These are phyloP conservation scores for Cryptus armator DNA, from an alignment of 2,888 invertebrate species.

Conservation along the genomic window DNA sequence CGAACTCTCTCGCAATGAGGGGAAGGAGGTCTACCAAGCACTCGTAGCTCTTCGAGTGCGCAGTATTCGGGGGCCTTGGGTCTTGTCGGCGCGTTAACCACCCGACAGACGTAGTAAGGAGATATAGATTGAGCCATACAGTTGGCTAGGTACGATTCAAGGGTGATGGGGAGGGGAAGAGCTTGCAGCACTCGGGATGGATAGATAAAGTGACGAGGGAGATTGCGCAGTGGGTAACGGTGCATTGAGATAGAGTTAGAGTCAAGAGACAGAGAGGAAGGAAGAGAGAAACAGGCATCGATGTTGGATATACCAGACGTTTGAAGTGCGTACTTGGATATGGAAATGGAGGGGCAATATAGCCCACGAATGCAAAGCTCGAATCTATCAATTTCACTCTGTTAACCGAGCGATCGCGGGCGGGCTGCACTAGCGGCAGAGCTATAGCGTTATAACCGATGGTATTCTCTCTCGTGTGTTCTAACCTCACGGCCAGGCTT, in stretches of 20 bases:
- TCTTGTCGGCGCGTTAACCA: slow-evolving; percentile 33
- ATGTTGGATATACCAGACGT: slow-evolving; percentile 46
- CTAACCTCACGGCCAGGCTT: slow-evolving; percentile 1
- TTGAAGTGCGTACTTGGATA: slow-evolving; percentile 80
- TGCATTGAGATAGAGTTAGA: slow-evolving; percentile 66
- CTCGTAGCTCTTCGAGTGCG: slow-evolving; percentile 32
- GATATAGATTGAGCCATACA: slow-evolving; percentile 34
- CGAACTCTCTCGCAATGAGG: neutral
- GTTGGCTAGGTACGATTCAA: slow-evolving; percentile 47
- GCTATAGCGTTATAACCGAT: slow-evolving; percentile 11
- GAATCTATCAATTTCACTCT: slow-evolving; percentile 83
- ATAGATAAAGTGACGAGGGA: slow-evolving; percentile 34
- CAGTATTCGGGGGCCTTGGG: slow-evolving; percentile 27
- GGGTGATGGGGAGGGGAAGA: slow-evolving; percentile 49
- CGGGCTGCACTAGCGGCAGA: slow-evolving; percentile 65
- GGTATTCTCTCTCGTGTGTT: slow-evolving; percentile 4
- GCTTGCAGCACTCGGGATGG: slow-evolving; percentile 36
- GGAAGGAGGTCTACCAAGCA: slow-evolving; percentile 12
- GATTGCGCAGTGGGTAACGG: slow-evolving; percentile 47
- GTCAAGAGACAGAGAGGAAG: slow-evolving; percentile 62
- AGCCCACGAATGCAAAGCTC: slow-evolving; percentile 78
- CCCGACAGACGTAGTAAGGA: slow-evolving; percentile 20
- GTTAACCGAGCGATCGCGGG: slow-evolving; percentile 57
- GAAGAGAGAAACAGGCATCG: slow-evolving; percentile 61
- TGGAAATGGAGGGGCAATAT: slow-evolving; percentile 77